Evolutionary conservation across 2,113 vertebrate genomes (phyloP), one percentile per base, ranked within the genome.

Genomic region (Pelobates fuscus): DNA sequence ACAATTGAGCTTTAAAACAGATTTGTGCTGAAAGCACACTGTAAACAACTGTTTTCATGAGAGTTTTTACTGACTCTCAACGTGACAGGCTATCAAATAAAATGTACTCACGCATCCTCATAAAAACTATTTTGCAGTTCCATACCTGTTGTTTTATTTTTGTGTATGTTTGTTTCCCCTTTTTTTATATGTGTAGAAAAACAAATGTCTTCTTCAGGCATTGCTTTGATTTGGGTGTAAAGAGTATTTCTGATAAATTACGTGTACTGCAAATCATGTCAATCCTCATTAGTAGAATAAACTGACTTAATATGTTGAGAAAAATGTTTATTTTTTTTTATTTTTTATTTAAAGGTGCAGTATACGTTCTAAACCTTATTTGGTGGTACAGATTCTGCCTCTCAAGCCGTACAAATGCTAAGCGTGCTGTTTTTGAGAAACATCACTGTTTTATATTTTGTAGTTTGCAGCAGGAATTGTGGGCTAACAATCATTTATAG

Each of bases 1-100:
- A 98, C 97, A 97, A 96, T 96, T 97, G 96, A 96, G 96, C 95
- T 96, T 95, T 94, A 96, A 97, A 96, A 94, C 94, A 92, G 94
- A 92, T 92, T 92, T 83, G 86, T 88, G 87, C 93, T 91, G 91
- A 89, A 93, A 93, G 89, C 86, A 65, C 88, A 90, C 92, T 93
- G 93, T 92, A 94, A 93, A 95, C 95, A 94, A 93, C 92, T 92
- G 91, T 93, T 93, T 93, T 88, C 83, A 88, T 83, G 88, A 90
- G 90, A 90, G 88, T 91, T 91, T 55, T 91, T 90, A 92, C 89
- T 88, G 89, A 92, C 91, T 93, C 93, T 93, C 92, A 94, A 94
- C 93, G 92, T 90, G 89, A 92, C 91, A 89, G 91, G 90, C 89
- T 91, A 93, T 93, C 93, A 94, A 93, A 92, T 91, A 91, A 92